phyloP scores from a whole-genome alignment of 2,888 invertebrate genomes.

The Ametastegia equiseti region DNA sequence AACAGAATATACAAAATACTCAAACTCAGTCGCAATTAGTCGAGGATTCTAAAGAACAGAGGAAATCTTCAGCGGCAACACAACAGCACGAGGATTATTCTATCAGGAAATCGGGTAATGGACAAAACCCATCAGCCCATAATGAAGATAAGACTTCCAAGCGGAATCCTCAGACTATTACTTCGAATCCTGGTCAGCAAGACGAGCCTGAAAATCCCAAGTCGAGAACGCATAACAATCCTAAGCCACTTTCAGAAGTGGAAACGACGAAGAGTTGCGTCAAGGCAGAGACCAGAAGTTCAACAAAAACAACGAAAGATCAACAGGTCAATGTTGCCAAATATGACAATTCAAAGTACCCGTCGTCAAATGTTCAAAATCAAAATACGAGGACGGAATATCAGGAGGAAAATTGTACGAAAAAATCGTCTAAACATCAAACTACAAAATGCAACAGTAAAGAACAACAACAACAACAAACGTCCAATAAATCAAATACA shows the following conservation, averaged over 20 bases:
- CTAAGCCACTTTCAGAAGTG: slow-evolving; percentile 5
- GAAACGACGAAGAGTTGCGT: slow-evolving; percentile 6
- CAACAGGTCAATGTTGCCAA: slow-evolving; percentile 53
- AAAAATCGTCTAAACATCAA: slow-evolving; percentile 7
- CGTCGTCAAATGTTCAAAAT: neutral
- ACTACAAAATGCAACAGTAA: slow-evolving; percentile 49
- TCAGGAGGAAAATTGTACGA: neutral
- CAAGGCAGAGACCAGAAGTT: slow-evolving; percentile 12
- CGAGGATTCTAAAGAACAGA: slow-evolving; percentile 60
- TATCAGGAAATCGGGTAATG: slow-evolving; percentile 1
- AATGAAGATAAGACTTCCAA: slow-evolving; percentile 39
- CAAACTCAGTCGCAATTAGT: too few species aligned
- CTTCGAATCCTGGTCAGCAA: slow-evolving; percentile 47
- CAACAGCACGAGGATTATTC: slow-evolving; percentile 41
- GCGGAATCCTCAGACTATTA: slow-evolving; percentile 53
- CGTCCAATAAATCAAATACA: slow-evolving; percentile 51
- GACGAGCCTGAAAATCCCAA: slow-evolving; percentile 56
- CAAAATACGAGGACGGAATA: neutral
- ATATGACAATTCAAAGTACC: slow-evolving; percentile 47
- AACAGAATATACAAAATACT: slow-evolving; percentile 58
- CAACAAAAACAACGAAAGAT: slow-evolving; percentile 51
- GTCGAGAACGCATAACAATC: slow-evolving; percentile 7
- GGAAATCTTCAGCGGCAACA: slow-evolving; percentile 55
- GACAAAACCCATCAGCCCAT: neutral
- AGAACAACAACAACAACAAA: too few species aligned